Percentiles rank a stretch among this genome's conserved stretches.
Evolutionary conservation across 2,888 invertebrate species (phyloP).

Genomic region (Drosophila sordidula): DNA sequence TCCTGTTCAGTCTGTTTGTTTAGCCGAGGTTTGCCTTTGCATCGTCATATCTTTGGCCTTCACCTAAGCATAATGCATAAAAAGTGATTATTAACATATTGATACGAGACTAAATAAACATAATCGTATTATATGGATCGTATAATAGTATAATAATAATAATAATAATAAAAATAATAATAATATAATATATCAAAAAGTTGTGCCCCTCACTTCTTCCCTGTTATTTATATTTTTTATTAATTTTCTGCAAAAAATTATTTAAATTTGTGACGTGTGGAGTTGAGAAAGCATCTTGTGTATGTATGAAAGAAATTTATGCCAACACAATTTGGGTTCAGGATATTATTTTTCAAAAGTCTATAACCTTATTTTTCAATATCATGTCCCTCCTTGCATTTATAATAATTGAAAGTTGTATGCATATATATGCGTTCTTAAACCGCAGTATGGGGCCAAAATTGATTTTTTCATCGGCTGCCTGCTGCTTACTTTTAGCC

Average conservation of each 20-base stretch:
- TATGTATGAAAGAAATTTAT: neutral
- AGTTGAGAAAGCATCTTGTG: no score
- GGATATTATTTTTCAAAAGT: neutral
- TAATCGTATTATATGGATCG: no score
- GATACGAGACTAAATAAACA: no score
- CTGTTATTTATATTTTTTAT: no score
- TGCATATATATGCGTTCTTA: neutral
- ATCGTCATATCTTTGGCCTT: constrained; percentile 29
- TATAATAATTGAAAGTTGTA: constrained; percentile 4
- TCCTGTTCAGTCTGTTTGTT: constrained; percentile 62
- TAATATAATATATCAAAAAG: no score
- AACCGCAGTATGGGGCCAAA: constrained; percentile 76
- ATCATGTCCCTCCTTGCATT: constrained; percentile 16
- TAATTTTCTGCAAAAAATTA: no score
- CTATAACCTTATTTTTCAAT: neutral
- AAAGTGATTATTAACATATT: constrained; percentile 56
- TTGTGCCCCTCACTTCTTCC: no score
- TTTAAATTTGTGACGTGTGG: no score
- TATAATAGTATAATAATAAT: no score
- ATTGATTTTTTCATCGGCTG: constrained; percentile 54
- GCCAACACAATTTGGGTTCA: no score
- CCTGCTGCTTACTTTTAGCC: constrained; percentile 18
- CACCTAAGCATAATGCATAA: constrained; percentile 23
- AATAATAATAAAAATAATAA: no score
- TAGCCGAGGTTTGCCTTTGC: constrained; percentile 55